Evolutionary conservation across 2,113 vertebrate genomes (phyloP), one percentile per base, ranked within the genome.

Genomic region (Sorex araneus): DNA sequence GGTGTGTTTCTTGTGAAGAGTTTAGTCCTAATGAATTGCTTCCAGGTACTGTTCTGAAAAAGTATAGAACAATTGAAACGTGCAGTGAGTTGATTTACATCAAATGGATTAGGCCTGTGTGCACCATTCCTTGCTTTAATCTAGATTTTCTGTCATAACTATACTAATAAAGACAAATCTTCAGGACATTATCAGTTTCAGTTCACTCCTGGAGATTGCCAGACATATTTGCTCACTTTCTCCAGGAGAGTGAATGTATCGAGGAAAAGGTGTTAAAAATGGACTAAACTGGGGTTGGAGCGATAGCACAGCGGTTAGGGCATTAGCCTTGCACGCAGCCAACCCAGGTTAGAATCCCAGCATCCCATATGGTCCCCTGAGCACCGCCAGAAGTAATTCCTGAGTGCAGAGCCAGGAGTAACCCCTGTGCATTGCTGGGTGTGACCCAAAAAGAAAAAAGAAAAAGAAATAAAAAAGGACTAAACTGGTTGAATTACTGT

Each of bases 31-130:
- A 97, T 98, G 97, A 98, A 98, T 98, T 97, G 97, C 97, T 98
- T 97, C 95, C 96, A 96, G 97, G 95, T 96, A 97, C 97, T 98
- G 98, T 98, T 98, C 96, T 97, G 96, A 98, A 98, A 97, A 97
- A 98, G 98, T 97, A 96, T 95, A 95, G 96, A 94, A 93, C 96
- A 96, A 97, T 97, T 98, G 97, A 97, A 98, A 97, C 98, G 96
- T 97, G 97, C 96, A 94, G 16, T 95, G 95, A 97, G 97, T 97
- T 98, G 98, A 98, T 98, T 98, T 98, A 97, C 97, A 96, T 97
- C 97, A 97, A 97, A 97, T 98, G 95, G 97, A 98, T 98, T 97
- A 97, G 97, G 84, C 97, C 95, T 97, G 91, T 91, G 97, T 97
- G 97, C 97, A 97, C 97, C 96, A 96, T 97, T 96, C 92, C 94